phyloP scores from a whole-genome alignment of 2,797 vertebrate genomes.

The Pantherophis alleghaniensis region DNA sequence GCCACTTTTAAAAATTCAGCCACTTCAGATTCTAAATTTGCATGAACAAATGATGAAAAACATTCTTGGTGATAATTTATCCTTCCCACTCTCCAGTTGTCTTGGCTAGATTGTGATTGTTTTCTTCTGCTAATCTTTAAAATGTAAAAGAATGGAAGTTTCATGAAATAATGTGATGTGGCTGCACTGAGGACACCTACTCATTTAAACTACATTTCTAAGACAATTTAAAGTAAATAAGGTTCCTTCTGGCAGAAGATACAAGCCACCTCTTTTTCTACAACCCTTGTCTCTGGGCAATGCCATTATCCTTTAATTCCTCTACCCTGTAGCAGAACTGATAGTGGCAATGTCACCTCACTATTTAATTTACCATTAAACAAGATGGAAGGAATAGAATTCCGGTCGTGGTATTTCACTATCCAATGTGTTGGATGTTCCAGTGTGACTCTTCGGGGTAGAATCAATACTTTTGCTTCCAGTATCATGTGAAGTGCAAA shows the following conservation, averaged over 20 bases:
- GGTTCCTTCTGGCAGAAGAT: neutral
- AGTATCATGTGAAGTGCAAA: neutral
- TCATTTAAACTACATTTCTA: neutral
- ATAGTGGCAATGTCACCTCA: neutral
- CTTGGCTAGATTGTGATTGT: neutral
- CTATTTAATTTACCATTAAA: neutral
- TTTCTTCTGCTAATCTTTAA: neutral
- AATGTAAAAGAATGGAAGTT: neutral
- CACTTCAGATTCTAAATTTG: neutral
- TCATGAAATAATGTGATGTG: neutral
- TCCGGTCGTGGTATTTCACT: neutral
- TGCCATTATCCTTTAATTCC: neutral
- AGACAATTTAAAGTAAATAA: neutral
- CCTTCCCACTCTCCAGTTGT: neutral
- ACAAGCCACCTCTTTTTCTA: neutral
- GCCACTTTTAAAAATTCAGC: neutral
- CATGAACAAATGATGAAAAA: neutral
- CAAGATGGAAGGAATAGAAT: neutral
- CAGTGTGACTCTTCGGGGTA: neutral
- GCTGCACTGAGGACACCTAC: neutral
- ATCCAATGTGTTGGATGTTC: neutral
- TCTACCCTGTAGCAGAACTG: neutral
- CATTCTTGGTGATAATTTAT: neutral
- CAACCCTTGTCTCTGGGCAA: neutral
- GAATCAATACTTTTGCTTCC: neutral